phyloP scores from a whole-genome alignment of 2,888 invertebrate genomes.

The Ametastegia equiseti region DNA sequence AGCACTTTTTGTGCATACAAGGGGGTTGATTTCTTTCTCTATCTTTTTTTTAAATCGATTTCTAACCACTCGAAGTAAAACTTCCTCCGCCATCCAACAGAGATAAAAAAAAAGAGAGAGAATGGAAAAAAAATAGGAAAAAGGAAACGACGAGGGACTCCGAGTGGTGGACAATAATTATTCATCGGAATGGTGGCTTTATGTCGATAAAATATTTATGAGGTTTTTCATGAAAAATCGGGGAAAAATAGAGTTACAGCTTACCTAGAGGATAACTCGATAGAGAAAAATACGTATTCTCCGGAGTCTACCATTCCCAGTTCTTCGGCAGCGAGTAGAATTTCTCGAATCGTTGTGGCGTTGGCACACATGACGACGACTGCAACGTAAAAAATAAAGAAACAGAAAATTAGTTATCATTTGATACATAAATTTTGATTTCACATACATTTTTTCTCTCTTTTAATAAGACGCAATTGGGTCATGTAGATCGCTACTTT shows the following conservation, averaged over 20 bases:
- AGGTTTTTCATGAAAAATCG: conserved; percentile 19
- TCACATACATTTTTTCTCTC: neutral
- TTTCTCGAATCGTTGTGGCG: conserved; percentile 91
- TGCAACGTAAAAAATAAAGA: conserved; percentile 78
- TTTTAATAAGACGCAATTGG: neutral
- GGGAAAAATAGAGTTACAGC: conserved; percentile 64
- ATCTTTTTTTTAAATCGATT: conserved; percentile 13
- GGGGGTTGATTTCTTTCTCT: no score
- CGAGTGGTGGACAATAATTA: conserved; percentile 18
- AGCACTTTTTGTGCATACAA: neutral
- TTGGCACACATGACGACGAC: conserved; percentile 97
- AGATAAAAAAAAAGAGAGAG: neutral
- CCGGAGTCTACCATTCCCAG: conserved; percentile 97
- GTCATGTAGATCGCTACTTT: neutral
- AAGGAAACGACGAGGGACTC: neutral
- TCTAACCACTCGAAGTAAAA: neutral
- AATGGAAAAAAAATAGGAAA: neutral
- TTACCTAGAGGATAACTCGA: conserved; percentile 97
- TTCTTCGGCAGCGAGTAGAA: conserved; percentile 95
- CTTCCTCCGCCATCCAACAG: neutral
- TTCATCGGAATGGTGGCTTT: conserved; percentile 6
- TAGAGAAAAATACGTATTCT: conserved; percentile 99
- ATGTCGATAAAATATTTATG: conserved; percentile 2
- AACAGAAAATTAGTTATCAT: neutral
- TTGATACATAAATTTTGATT: neutral